Evolutionary conservation across 1,140 invertebrate genomes (phyloP).

Genomic region (Nephila pilipes): DNA sequence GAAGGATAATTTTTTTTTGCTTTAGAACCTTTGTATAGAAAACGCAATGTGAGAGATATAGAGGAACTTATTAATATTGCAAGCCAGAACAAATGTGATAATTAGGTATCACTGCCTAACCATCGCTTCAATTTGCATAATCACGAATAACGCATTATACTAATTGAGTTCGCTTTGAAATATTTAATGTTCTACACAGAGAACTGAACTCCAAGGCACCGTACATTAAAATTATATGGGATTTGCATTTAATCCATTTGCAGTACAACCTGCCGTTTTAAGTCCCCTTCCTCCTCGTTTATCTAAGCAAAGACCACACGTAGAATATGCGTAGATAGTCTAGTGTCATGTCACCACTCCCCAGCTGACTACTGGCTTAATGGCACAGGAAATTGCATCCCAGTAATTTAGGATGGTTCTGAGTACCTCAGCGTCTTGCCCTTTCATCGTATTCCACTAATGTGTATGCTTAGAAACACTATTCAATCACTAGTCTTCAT

Average conservation of each 20-base stretch:
- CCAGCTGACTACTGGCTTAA: constrained; percentile 51
- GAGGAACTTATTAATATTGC: constrained; percentile 23
- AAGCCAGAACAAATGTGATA: constrained; percentile 42
- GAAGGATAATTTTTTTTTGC: background rate
- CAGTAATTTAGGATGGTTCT: constrained; percentile 61
- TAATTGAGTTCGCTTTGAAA: constrained; percentile 71
- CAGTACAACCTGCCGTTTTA: constrained; percentile 57
- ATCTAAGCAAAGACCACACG: constrained; percentile 10
- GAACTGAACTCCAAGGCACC: constrained; percentile 8
- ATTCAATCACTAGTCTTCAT: constrained; percentile 65
- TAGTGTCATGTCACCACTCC: constrained; percentile 66
- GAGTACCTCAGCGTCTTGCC: constrained; percentile 57
- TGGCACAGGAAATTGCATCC: constrained; percentile 70
- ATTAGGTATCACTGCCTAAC: constrained; percentile 59
- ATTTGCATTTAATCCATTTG: constrained; percentile 70
- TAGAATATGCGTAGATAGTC: constrained; percentile 51
- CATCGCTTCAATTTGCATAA: constrained; percentile 68
- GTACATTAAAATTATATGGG: constrained; percentile 70
- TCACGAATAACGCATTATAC: constrained; percentile 59
- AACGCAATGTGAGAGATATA: no score
- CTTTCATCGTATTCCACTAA: constrained; percentile 62
- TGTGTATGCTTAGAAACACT: constrained; percentile 68
- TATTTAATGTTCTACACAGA: constrained; percentile 62
- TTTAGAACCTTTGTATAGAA: background rate
- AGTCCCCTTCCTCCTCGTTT: constrained; percentile 11